Conservation (phyloP, 1,140 invertebrate genomes). For the Hylyphantes graminicola region DNA sequence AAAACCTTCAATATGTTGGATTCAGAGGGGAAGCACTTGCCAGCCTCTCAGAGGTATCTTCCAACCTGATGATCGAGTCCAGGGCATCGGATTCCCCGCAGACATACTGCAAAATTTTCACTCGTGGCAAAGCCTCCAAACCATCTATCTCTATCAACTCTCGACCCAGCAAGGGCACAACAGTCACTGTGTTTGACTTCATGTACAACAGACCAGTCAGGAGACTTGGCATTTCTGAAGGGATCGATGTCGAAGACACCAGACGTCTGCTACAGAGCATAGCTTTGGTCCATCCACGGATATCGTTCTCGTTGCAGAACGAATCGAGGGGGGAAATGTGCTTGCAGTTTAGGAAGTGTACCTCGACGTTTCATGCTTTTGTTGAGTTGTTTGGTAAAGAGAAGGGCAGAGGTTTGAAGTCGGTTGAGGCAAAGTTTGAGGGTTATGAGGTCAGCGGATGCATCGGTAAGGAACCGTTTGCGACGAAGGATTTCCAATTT, state of each 20-base stretch:
- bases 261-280: constrained; percentile 72
- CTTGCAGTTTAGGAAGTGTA: constrained; percentile 72
- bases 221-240: constrained; percentile 70
- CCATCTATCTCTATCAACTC: constrained; percentile 64
- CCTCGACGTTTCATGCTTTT: constrained; percentile 71
- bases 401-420: constrained; percentile 67
- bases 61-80: constrained; percentile 72
- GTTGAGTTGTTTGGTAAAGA: constrained; percentile 70
- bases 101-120: constrained; percentile 71
- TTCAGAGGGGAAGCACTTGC: constrained; percentile 76
- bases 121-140: constrained; percentile 67
- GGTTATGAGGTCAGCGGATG: constrained; percentile 72
- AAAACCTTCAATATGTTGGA: constrained; percentile 72
- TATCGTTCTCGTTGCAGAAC: constrained; percentile 75
- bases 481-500: constrained; percentile 72
- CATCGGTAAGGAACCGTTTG: constrained; percentile 69
- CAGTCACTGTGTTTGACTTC: constrained; percentile 74
- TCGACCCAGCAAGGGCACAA: constrained; percentile 74
- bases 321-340: constrained; percentile 72
- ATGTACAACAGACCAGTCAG: constrained; percentile 75
- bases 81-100: constrained; percentile 66
- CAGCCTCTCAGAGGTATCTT: constrained; percentile 72
- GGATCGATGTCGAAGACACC: constrained; percentile 73
- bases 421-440: constrained; percentile 70
- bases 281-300: constrained; percentile 72